Base-by-base conservation (phyloP, 2,113 vertebrate genomes). In the Clinocottus analis region DNA sequence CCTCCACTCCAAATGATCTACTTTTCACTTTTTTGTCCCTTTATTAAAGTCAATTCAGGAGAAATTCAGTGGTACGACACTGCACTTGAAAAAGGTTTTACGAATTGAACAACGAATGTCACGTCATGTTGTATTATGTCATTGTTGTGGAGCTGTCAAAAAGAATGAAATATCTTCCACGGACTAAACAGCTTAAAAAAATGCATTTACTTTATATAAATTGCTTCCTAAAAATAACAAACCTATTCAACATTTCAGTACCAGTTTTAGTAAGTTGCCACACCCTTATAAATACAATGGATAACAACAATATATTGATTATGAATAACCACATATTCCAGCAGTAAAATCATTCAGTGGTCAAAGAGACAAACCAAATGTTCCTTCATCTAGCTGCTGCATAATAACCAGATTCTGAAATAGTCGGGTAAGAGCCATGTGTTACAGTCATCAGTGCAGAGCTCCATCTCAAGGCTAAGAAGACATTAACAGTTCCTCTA, bases 1-100 rank as follows among this genome's bases (percentile, higher is more conserved):
- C 64, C 73, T 68, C 59, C 70, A 70, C 80, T 84, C 35, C 78
- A 88, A 86, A 83, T 70, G 69, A 83, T 90, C 85, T 72, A 90
- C 85, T 85, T 91, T 86, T 82, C 87, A 75, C 66, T 74, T 65
- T 83, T 63, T 68, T 84, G 63, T 85, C 67, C 21, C 75, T 2
- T 13, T 73, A 83, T 86, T 79, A 67, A 45, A 84, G 77, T 64
- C 60, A 85, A 88, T 82, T 82, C 67, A 61, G 56, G 58, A 73
- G 64, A 62, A 87, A 83, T 85, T 84, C 77, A 65, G 60, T 61
- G 85, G 71, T 75, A 80, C 63, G 84, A 68, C 39, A 33, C 43
- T 49, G 45, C 81, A 82, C 83, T 85, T 84, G 59, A 85, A 65
- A 75, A 53, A 70, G 35, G 53, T 47, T 51, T 19, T 61, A 72